These are phyloP conservation scores for Lithosia quadra DNA, from an alignment of 2,888 invertebrate species.

Conservation along the genomic window DNA sequence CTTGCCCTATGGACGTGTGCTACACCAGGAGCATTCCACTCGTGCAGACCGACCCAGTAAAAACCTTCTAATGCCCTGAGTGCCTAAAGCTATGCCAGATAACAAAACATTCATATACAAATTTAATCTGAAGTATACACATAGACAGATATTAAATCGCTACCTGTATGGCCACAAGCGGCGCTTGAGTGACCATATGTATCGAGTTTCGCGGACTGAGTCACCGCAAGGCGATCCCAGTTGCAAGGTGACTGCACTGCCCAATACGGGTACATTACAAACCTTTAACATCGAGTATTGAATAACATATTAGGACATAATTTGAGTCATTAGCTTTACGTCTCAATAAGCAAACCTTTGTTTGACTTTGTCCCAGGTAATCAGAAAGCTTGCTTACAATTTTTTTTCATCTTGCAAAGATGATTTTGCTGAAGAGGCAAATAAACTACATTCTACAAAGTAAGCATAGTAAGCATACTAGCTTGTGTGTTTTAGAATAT, in stretches of 20 bases:
- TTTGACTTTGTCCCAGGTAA: neutral
- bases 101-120: too few relatives aligned
- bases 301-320: conserved; percentile 46
- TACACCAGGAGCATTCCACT: too few relatives aligned
- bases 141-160: conserved; percentile 2
- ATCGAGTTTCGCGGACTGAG: conserved; percentile 60
- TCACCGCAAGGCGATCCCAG: conserved; percentile 71
- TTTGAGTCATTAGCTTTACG: conserved; percentile 32
- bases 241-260: conserved; percentile 68
- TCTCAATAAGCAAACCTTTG: conserved; percentile 9
- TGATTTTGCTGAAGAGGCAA: neutral
- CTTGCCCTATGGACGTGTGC: too few relatives aligned
- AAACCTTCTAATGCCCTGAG: too few relatives aligned
- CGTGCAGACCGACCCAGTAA: too few relatives aligned
- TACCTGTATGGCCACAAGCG: conserved; percentile 35
- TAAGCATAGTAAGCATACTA: too few relatives aligned
- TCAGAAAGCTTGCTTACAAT: too few relatives aligned
- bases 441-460: neutral
- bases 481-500: too few relatives aligned
- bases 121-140: neutral
- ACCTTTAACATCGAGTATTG: conserved; percentile 47
- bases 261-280: conserved; percentile 56
- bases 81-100: too few relatives aligned
- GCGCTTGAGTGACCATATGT: conserved; percentile 52
- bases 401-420: neutral